Evolutionary conservation across 2,888 invertebrate genomes (phyloP).

Genomic region (Hoplodrina blanda): DNA sequence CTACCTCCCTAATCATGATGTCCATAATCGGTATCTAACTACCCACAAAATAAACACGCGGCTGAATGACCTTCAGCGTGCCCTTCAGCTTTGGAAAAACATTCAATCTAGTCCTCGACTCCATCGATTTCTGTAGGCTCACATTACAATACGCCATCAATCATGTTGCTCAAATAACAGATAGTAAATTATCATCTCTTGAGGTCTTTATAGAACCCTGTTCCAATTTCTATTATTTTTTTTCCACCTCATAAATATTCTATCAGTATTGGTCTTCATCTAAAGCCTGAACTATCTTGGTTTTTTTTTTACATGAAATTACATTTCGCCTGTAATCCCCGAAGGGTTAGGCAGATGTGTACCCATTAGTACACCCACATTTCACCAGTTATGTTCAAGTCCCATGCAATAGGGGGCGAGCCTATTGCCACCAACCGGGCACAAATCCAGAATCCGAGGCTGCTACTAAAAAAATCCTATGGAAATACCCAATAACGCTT

Average conservation of each 20-base stretch:
- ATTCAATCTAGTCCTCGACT: neutral
- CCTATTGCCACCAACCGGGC: too few species aligned
- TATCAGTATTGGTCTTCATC: conserved; percentile 5
- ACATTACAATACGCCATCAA: conserved; percentile 40
- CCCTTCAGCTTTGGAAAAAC: conserved; percentile 8
- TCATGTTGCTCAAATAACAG: conserved; percentile 10
- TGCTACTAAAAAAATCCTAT: too few species aligned
- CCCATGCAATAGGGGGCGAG: too few species aligned
- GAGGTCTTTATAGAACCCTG: neutral
- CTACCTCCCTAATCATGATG: neutral
- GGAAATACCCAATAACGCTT: too few species aligned
- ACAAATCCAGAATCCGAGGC: too few species aligned
- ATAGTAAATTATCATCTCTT: conserved; percentile 24
- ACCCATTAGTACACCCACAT: too few species aligned
- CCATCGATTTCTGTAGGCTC: conserved; percentile 18
- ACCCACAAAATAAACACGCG: neutral
- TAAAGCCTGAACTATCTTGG: neutral
- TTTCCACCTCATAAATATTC: conserved; percentile 14
- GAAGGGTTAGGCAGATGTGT: too few species aligned
- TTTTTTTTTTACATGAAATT: too few species aligned
- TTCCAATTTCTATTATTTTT: conserved; percentile 2
- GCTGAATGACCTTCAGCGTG: neutral
- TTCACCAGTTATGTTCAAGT: too few species aligned
- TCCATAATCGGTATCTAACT: neutral
- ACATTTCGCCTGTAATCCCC: too few species aligned